Evolutionary conservation across 2,888 invertebrate genomes (phyloP).

Genomic region (Hesperia comma): DNA sequence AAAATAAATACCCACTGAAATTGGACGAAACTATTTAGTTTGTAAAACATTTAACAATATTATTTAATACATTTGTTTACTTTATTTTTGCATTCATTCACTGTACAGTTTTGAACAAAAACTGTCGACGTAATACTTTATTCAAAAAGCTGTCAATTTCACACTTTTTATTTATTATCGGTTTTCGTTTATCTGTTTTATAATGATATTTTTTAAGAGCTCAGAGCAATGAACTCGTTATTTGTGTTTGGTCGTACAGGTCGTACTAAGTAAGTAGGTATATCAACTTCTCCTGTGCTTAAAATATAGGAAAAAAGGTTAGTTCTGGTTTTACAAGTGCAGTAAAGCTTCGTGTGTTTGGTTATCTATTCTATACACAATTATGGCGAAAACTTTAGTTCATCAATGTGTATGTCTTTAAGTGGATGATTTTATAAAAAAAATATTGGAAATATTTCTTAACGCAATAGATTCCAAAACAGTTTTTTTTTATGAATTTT

Average conservation of each 20-base stretch:
- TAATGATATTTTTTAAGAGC: not conserved
- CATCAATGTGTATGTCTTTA: too few relatives aligned
- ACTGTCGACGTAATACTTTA: conserved; percentile 14
- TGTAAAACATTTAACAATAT: not conserved
- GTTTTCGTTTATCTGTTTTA: conserved; percentile 5
- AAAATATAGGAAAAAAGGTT: too few relatives aligned
- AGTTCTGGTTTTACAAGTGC: too few relatives aligned
- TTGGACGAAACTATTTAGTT: not conserved
- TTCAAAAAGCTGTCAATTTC: conserved; percentile 12
- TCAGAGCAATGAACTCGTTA: not conserved
- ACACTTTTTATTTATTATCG: not conserved
- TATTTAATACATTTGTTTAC: conserved; percentile 5
- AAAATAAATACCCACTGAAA: not conserved
- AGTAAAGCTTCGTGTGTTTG: too few relatives aligned
- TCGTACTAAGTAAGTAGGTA: too few relatives aligned
- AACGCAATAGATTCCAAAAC: too few relatives aligned
- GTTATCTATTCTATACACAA: too few relatives aligned
- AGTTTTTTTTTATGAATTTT: too few relatives aligned
- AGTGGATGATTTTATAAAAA: too few relatives aligned
- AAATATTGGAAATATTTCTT: too few relatives aligned
- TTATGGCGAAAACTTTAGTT: too few relatives aligned
- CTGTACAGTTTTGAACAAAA: conserved; percentile 13
- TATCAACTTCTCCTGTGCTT: too few relatives aligned
- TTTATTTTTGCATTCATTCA: conserved; percentile 20
- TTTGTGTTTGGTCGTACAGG: not conserved